Conservation (phyloP, 2,888 invertebrate genomes). For the Stomorhina lunata region DNA sequence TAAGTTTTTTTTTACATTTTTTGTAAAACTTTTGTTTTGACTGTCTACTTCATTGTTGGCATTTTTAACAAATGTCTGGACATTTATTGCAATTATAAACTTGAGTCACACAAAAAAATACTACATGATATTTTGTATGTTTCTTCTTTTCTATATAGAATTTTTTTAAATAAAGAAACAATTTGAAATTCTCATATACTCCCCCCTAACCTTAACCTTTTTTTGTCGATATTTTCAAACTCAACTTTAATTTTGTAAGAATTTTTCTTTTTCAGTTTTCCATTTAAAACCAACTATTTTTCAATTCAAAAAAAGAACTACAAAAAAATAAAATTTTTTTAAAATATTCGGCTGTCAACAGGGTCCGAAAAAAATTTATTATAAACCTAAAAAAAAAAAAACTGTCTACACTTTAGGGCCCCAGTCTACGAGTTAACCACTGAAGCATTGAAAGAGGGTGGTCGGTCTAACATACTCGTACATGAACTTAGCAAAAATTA, state of each 20-base stretch:
- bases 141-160: background rate
- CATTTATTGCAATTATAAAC: constrained; percentile 66
- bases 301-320: constrained; percentile 27
- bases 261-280: constrained; percentile 4
- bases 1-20: constrained; percentile 17
- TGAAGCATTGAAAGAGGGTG: constrained; percentile 2
- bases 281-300: constrained; percentile 54
- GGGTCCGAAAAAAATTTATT: constrained; percentile 43
- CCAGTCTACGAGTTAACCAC: background rate
- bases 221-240: constrained; percentile 3
- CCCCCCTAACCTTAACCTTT: constrained; percentile 65
- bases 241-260: constrained; percentile 17
- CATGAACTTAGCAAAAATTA: constrained; percentile 56
- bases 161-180: background rate
- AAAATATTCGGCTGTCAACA: constrained; percentile 64
- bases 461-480: constrained; percentile 41
- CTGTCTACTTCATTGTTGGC: constrained; percentile 56
- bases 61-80: constrained; percentile 64
- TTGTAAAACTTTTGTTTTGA: constrained; percentile 37
- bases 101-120: constrained; percentile 59
- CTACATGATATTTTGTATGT: constrained; percentile 3
- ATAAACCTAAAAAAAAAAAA: constrained; percentile 39
- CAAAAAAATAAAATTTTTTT: constrained; percentile 22
- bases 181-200: background rate
- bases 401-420: constrained; percentile 50